Evolutionary conservation across 2,113 vertebrate genomes (phyloP).

Genomic region (Callipepla squamata): DNA sequence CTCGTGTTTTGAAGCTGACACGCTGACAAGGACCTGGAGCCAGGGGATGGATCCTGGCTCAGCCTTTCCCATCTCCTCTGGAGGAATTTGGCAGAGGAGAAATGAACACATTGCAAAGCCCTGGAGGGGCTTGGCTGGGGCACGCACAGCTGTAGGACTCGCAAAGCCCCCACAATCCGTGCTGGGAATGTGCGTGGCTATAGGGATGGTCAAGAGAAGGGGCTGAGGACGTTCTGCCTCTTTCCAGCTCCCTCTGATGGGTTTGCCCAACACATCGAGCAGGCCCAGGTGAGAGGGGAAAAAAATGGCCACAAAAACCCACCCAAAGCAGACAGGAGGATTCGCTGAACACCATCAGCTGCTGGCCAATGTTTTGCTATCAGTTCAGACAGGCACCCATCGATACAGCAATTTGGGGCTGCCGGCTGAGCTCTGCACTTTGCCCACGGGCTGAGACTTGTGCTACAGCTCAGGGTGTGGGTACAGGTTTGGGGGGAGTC

Average conservation of each 20-base stretch:
- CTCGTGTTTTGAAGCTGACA: background rate
- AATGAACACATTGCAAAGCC: too few relatives aligned
- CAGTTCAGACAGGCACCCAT: background rate
- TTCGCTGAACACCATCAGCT: background rate
- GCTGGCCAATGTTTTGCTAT: background rate
- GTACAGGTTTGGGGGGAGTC: too few relatives aligned
- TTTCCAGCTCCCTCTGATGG: background rate
- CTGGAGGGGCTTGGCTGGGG: fast-evolving
- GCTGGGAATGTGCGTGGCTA: background rate
- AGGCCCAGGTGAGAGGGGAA: background rate
- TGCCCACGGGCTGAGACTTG: fast-evolving
- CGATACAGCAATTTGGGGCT: fast-evolving
- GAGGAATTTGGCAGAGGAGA: background rate
- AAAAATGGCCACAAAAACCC: background rate
- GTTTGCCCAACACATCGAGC: background rate
- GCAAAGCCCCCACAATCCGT: background rate
- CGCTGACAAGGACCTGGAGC: background rate
- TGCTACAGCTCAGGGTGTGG: background rate
- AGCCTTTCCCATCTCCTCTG: background rate
- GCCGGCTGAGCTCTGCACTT: fast-evolving
- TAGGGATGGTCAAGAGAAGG: background rate
- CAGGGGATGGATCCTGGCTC: background rate
- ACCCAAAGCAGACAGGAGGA: slow-evolving; percentile 1
- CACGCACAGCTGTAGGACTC: fast-evolving
- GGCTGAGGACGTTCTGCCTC: background rate